Evolutionary conservation across 2,888 invertebrate species (phyloP).

Genomic region (Synanthedon myopaeformis): DNA sequence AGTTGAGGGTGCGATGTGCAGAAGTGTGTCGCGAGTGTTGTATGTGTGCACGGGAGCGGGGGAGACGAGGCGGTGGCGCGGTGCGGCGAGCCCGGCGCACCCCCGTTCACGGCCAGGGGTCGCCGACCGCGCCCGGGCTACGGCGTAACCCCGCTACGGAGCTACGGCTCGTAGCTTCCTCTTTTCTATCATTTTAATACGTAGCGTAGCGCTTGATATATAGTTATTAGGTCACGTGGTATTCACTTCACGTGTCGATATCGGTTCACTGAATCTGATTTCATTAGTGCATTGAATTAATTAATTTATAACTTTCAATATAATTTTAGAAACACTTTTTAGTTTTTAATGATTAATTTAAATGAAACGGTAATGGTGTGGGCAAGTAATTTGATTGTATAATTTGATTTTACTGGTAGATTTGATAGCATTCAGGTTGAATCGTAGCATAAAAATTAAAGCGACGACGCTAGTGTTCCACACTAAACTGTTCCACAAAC

Average conservation of each 20-base stretch:
- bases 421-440: too few relatives aligned
- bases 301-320: too few relatives aligned
- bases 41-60: constrained; percentile 2
- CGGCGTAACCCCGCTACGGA: constrained; percentile 60
- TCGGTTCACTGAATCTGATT: not conserved
- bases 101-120: constrained; percentile 71
- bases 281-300: too few relatives aligned
- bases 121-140: constrained; percentile 66
- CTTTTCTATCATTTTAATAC: constrained; percentile 43
- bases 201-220: constrained; percentile 16
- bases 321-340: too few relatives aligned
- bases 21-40: constrained; percentile 25
- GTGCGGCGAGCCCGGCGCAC: constrained; percentile 40
- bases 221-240: constrained; percentile 42
- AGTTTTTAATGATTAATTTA: too few relatives aligned
- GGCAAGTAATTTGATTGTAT: too few relatives aligned
- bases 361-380: too few relatives aligned
- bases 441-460: too few relatives aligned
- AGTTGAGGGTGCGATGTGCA: constrained; percentile 35
- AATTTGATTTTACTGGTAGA: too few relatives aligned
- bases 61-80: constrained; percentile 15
- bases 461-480: too few relatives aligned
- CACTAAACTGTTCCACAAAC: too few relatives aligned
- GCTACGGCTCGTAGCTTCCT: constrained; percentile 51
- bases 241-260: constrained; percentile 4